Evolutionary conservation across 1,140 invertebrate genomes (phyloP), one percentile per base, ranked within the genome.

Genomic region (Wiebesia pumilae): DNA sequence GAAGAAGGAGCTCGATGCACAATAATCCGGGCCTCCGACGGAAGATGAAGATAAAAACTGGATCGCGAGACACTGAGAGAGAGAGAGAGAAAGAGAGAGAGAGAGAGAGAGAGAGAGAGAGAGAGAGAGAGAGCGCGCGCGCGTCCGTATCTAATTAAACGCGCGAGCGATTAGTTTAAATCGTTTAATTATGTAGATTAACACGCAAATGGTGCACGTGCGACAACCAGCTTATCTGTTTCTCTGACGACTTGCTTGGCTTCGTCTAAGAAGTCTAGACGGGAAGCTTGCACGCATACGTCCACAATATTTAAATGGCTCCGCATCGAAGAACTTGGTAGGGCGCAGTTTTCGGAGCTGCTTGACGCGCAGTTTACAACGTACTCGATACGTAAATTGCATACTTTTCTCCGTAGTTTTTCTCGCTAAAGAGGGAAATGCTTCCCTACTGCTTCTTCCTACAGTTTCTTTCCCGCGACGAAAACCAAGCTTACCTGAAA

Each of bases 171-270:
- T 81, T 86, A 81, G 79, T 47, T 35, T 10, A 19, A 30, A 21
- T n/a, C 40, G 40, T 24, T 54, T 82, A 86, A 86, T 86, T 83
- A 73, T 73, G 73, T 73, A 62, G 40, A 83, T 86, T 65, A 78
- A 69, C 27, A 10, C 40, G 79, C n/a, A 40, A 80, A 81, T 85
- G 69, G 19, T 54, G 54, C 21, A 24, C 24, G 38, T 51, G 7
- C 43, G 16, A 14, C 54, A 30, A 30, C 35, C 30, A 21, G 40
- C 24, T 27, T 67, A 30, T 73, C 71, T 40, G 40, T 43, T 73
- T 33, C 54, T 58, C 12, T 10, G 3, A 21, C 38, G 6, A 16
- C 24, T 73, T 6, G 14, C 71, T 27, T 38, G 0, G 71, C 35
- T 73, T 30, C 35, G n/a, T 40, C 38, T 27, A 40, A 24, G 35